Percentiles rank a stretch among this genome's conserved stretches.
Conservation (phyloP, 2,888 invertebrate species). For the Itoplectis maculator region DNA sequence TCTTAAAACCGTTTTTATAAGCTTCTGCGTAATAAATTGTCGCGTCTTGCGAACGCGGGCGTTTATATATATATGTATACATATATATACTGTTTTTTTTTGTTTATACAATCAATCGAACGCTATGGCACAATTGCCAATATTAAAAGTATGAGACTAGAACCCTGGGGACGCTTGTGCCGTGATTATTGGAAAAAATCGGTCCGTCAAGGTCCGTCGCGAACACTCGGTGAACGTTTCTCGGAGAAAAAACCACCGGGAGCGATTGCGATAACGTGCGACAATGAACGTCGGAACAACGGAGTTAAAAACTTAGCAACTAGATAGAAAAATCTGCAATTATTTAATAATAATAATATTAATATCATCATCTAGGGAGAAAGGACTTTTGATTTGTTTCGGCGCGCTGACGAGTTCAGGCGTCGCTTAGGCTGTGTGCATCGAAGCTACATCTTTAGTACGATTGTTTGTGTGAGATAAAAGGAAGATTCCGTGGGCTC, state of each 20-base stretch:
- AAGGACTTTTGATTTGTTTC: slow-evolving; percentile 37
- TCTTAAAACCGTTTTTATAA: slow-evolving; percentile 17
- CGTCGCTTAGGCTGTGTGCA: slow-evolving; percentile 43
- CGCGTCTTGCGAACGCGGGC: background rate
- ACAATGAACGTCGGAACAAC: background rate
- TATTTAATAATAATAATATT: slow-evolving; percentile 22
- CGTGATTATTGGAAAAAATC: slow-evolving; percentile 6
- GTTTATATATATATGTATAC: slow-evolving; percentile 39
- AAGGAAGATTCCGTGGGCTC: slow-evolving; percentile 10
- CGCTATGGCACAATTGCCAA: slow-evolving; percentile 17
- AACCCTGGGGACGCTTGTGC: slow-evolving; percentile 32
- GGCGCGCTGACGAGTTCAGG: slow-evolving; percentile 14
- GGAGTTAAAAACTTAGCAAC: slow-evolving; percentile 38
- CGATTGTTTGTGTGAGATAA: slow-evolving; percentile 19
- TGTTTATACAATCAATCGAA: slow-evolving; percentile 62
- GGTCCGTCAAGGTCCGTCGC: background rate
- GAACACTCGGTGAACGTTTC: slow-evolving; percentile 7
- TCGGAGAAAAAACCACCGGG: background rate
- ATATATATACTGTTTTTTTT: slow-evolving; percentile 33
- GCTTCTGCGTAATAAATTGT: slow-evolving; percentile 46
- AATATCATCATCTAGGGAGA: slow-evolving; percentile 23
- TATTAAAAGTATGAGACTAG: slow-evolving; percentile 57
- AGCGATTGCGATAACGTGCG: background rate
- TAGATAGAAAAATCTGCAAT: slow-evolving; percentile 50
- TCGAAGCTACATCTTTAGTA: slow-evolving; percentile 38